Base-by-base conservation (phyloP, 64 coral and sea anemone genomes). In the Catalaphyllia jardinei region DNA sequence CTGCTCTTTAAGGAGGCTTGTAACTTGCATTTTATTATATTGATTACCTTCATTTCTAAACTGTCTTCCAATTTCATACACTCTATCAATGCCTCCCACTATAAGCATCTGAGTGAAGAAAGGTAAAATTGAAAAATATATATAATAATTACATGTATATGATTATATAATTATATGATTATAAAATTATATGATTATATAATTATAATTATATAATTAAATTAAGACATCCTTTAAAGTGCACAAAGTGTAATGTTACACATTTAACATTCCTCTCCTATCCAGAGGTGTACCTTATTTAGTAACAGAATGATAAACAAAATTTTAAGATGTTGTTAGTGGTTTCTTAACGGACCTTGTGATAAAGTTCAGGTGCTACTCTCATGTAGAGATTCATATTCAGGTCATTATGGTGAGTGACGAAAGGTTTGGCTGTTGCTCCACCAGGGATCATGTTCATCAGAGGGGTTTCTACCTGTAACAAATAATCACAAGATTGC, bases 401-500 rank as follows among this genome's bases (percentile, higher is more conserved):
- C 52, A 98, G 88, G 28, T 98, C 96, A 75, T 98, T 98, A 54
- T 98, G 96, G 74, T 98, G 93, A 28, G 96, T 98, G 15, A 98
- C 89, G 49, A 98, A 98, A 39, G 96, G 96, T 84, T 98, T 98
- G 51, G 96, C 96, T 59, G 96, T 87, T 0, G 96, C 96, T 71
- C 96, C 96, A 73, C 96, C 96, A 46, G 96, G 93, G 73, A 98
- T 98, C 93, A 98, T 98, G 74, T 98, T 98, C 96, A 98, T 98
- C 86, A 98, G 72, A 79, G 96, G 96, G 4, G 96, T 98, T 78
- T 98, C 96, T 90, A 98, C 88, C 96, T 98, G 24, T 78, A 19
- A 29, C 9, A 82, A 67, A 19, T 25, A 15, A 46, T 46, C 42
- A 46, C 42, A 46, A 46, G 3, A 46, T 46, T 46, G 42, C 7